Evolutionary conservation across 2,888 invertebrate species (phyloP), one percentile per base, ranked within the genome.

Genomic region (Drosophila stalkeri): DNA sequence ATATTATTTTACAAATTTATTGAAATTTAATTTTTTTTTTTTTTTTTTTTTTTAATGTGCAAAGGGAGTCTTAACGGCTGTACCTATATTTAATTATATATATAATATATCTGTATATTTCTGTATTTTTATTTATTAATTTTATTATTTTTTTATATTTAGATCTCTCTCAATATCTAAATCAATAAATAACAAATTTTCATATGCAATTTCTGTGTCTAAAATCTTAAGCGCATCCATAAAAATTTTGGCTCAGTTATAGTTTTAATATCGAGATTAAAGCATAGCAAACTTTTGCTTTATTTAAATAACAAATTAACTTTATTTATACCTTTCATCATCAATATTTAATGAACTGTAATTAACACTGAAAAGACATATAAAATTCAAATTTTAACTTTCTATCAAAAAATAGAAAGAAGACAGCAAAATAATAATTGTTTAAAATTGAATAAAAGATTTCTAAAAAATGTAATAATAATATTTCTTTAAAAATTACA

Each of bases 321-420:
- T 12, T 14, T 11, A 23, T 11, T 9, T 37, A 16, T 11, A 11
- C 1, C 52, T 33, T 4, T 1, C 52, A 52, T 35, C 35, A 16
- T 37, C 35, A 37, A 51, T 51, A 51, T 51, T 35, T 51, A 54
- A 54, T 54, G 52, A 54, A 16, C 16, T 16, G 23, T 37, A 37
- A 54, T 54, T 54, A 54, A 16, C 52, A 54, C 52, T 52, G 6
- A 12, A 18, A 12, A 5, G 27, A 5, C 49, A 47, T 47, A 3
- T 0, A 5, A 52, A 20, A 20, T 20, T 6, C 2, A 20, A 51
- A 35, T 54, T 16, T 11, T 9, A 54, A 54, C 52, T 54, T 54
- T 54, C 52, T 54, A 51, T 51, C n/a, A n/a, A 18, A 18, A 9
- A 49, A 31, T 3, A 7, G 27, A 49, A 27, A 27, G 31, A 14